Conservation (phyloP, 1,140 invertebrate genomes). For the Cataglyphis hispanica region DNA sequence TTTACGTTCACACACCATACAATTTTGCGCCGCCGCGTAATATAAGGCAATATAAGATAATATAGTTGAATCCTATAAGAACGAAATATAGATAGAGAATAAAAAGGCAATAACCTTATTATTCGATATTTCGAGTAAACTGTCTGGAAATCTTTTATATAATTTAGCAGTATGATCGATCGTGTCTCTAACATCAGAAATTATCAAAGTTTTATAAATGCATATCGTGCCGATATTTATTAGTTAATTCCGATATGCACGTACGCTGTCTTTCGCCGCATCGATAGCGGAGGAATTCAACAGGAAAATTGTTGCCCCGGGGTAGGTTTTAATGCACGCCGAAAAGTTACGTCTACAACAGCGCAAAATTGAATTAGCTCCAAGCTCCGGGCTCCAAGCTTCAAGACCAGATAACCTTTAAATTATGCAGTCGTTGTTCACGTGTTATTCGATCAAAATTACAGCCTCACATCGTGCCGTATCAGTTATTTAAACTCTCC, state of each 20-base stretch:
- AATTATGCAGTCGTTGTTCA: constrained; percentile 62
- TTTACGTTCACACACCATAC: background rate
- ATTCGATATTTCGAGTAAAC: background rate
- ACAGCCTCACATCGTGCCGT: constrained; percentile 37
- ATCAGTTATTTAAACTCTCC: constrained; percentile 58
- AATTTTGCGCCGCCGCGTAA: background rate
- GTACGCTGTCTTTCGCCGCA: constrained; percentile 42
- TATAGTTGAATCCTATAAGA: background rate
- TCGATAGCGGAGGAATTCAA: constrained; percentile 54
- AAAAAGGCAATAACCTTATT: background rate
- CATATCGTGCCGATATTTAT: constrained; percentile 24
- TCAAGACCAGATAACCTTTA: constrained; percentile 60
- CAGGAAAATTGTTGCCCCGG: constrained; percentile 59
- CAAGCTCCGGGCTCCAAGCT: constrained; percentile 50
- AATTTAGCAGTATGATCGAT: constrained; percentile 18
- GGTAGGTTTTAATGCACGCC: constrained; percentile 57
- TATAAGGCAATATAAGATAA: constrained; percentile 3
- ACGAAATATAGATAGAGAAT: background rate
- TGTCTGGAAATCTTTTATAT: background rate
- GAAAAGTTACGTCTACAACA: constrained; percentile 63
- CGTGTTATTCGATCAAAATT: constrained; percentile 59
- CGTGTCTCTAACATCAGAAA: background rate
- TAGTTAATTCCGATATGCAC: constrained; percentile 48
- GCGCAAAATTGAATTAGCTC: constrained; percentile 62
- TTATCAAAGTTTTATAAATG: constrained; percentile 38